Percentiles rank a stretch among this genome's conserved stretches.
Evolutionary conservation across 2,113 vertebrate species (phyloP).

Genomic region (Grallaria varia): DNA sequence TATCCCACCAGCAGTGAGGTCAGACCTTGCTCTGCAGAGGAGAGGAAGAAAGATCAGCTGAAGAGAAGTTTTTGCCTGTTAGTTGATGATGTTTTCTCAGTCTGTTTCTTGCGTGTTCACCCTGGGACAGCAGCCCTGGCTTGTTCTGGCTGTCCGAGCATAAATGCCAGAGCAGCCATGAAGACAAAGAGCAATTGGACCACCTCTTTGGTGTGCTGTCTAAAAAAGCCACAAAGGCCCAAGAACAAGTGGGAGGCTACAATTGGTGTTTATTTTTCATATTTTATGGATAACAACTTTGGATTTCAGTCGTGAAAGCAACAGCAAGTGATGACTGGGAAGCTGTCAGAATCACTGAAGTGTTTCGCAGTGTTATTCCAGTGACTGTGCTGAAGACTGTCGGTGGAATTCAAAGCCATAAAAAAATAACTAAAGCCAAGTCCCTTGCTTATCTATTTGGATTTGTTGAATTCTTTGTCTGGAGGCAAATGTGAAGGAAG

Average conservation of each 20-base stretch:
- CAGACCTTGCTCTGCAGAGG: not conserved
- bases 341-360: slow-evolving; percentile 60
- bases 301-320: slow-evolving; percentile 37
- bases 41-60: not conserved
- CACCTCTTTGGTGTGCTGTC: not conserved
- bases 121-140: not conserved
- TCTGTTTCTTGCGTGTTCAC: not conserved
- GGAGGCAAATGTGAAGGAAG: not conserved
- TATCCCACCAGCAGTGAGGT: not conserved
- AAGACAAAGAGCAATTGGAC: not conserved
- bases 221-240: not conserved
- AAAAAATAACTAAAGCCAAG: not conserved
- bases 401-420: slow-evolving; percentile 12
- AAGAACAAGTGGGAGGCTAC: not conserved
- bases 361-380: slow-evolving; percentile 52
- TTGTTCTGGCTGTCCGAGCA: not conserved
- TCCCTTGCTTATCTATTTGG: not conserved
- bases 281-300: slow-evolving; percentile 46
- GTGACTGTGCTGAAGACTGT: not conserved
- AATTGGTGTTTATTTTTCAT: slow-evolving; percentile 25
- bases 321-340: slow-evolving; percentile 47
- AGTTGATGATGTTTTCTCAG: not conserved
- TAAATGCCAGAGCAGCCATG: not conserved
- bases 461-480: not conserved
- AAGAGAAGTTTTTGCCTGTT: not conserved